Base-by-base conservation (phyloP, 2,888 invertebrate genomes). In the Drosophila mercatorum region DNA sequence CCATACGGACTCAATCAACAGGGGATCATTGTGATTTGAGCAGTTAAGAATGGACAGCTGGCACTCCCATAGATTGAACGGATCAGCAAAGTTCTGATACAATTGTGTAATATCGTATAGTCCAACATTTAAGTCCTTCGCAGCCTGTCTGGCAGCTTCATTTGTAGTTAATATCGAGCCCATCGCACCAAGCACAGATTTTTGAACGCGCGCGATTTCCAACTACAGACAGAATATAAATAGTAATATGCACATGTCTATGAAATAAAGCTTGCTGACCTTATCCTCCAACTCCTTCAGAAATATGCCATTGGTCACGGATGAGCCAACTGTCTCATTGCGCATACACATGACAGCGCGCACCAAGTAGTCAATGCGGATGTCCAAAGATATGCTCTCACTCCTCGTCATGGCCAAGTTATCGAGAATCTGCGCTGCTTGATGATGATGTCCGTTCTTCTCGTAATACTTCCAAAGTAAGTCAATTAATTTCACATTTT, bases 381-480 rank as follows among this genome's bases (percentile, higher is more conserved):
- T 96, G 31, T 95, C 94, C 47, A 99, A 93, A 2, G 95, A 94
- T 64, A 98, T 94, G 56, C 95, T 95, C 22, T 95, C 95, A 12
- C 97, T 97, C 88, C 80, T 93, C 3, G 91, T 91, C 65, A 90
- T 90, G 5, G 99, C 98, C 69, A 99, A 94, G 84, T 96, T 96
- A 79, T 97, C 96, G 3, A 99, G 94, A 77, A 99, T 97, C 88
- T 96, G 95, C 0, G 99, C 98, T 2, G 99, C 99, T 11, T 97
- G 96, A 2, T 96, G 95, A 91, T 98, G 99, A 92, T 98, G 97
- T 36, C 96, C 96, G 88, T 96, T 96, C 91, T 96, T 96, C 93
- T 99, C 98, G 90, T 99, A 98, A 92, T 97, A 98, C 93, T 98
- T 98, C 99, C 99, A 99, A 64, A 99, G 93, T 76, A 99, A 93